These are phyloP conservation scores for Bovichtus variegatus DNA, from an alignment of 2,797 vertebrate species.

Conservation along the genomic window DNA sequence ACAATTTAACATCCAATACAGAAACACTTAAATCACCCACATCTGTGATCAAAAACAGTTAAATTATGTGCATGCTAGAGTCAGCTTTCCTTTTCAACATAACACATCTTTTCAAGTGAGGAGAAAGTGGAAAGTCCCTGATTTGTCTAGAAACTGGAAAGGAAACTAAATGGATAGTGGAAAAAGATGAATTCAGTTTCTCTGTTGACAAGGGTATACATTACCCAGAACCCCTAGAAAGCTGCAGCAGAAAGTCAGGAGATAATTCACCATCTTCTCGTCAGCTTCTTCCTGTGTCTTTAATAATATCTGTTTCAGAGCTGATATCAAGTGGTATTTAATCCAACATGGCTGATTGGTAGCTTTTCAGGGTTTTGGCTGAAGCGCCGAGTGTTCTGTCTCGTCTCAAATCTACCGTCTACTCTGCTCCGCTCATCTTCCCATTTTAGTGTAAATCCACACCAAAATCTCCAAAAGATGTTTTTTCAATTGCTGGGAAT, in stretches of 20 bases:
- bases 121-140: neutral
- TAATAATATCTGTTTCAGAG: constrained; percentile 9
- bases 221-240: constrained; percentile 1
- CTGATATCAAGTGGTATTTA: constrained; percentile 16
- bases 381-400: neutral
- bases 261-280: neutral
- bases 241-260: neutral
- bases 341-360: neutral
- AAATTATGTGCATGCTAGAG: neutral
- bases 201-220: neutral
- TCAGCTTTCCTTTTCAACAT: neutral
- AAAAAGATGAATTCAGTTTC: neutral
- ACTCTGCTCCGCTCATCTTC: neutral
- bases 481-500: neutral
- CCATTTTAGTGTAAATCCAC: neutral
- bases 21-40: neutral
- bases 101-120: neutral
- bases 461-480: neutral
- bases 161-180: neutral
- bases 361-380: constrained; percentile 17
- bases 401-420: constrained; percentile 3
- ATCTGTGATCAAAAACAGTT: neutral
- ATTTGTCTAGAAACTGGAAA: neutral
- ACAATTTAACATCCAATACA: neutral
- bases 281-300: constrained; percentile 1